These are phyloP conservation scores for Prenolepis imparis DNA, from an alignment of 2,888 invertebrate species.

Conservation along the genomic window DNA sequence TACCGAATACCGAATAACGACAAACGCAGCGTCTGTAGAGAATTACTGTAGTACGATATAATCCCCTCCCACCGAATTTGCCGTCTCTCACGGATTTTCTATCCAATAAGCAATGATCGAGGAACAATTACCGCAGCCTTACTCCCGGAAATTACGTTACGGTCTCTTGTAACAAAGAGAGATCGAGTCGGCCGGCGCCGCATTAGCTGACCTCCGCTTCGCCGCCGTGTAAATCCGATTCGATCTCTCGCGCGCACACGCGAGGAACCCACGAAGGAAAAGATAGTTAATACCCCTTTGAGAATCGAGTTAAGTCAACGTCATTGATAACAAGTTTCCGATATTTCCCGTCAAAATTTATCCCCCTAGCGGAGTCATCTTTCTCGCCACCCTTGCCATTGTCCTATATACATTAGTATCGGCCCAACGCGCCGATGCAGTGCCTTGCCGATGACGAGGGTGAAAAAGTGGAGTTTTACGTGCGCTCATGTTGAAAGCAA, in stretches of 20 bases:
- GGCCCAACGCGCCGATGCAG: not conserved
- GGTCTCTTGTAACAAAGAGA: conserved; percentile 64
- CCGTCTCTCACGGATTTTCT: conserved; percentile 17
- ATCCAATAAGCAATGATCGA: conserved; percentile 47
- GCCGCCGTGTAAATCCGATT: conserved; percentile 69
- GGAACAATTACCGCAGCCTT: conserved; percentile 67
- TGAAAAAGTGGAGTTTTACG: conserved; percentile 44
- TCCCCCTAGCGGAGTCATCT: conserved; percentile 47
- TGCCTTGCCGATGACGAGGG: not conserved
- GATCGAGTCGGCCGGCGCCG: conserved; percentile 21
- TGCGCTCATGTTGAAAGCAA: conserved; percentile 8
- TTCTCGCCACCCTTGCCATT: not conserved
- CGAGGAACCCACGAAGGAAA: conserved; percentile 50
- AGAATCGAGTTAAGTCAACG: conserved; percentile 76
- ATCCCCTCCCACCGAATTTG: not conserved
- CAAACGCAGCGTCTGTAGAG: not conserved
- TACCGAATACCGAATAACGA: not conserved
- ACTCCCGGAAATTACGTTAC: conserved; percentile 66
- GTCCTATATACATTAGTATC: conserved; percentile 9
- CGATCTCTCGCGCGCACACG: conserved; percentile 59
- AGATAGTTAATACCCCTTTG: conserved; percentile 66
- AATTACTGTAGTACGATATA: conserved; percentile 10
- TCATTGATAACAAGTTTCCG: conserved; percentile 70
- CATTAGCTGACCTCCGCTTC: conserved; percentile 69
- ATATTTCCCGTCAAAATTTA: conserved; percentile 63